These are phyloP conservation scores for Acrocephalus arundinaceus DNA, from an alignment of 2,113 vertebrate genomes.

Conservation along the genomic window DNA sequence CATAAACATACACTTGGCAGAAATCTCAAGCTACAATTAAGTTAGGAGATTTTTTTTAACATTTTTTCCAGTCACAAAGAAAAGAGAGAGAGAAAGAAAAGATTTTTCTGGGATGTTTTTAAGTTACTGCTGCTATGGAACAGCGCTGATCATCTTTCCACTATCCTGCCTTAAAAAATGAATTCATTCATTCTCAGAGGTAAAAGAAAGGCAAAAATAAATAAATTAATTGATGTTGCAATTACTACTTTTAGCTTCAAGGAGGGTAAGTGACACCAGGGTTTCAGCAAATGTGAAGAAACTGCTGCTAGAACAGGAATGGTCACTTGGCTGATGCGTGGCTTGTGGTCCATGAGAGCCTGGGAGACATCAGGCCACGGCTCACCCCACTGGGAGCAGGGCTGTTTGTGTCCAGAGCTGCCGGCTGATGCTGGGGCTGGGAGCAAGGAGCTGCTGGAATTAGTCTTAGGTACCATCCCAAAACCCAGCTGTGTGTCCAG, in stretches of 20 bases:
- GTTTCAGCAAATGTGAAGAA: not conserved
- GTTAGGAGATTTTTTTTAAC: not conserved
- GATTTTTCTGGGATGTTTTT: not conserved
- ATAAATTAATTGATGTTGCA: not conserved
- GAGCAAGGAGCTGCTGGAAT: not conserved
- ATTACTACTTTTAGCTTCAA: not conserved
- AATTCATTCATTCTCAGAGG: not conserved
- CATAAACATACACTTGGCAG: conserved; percentile 52
- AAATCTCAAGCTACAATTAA: not conserved
- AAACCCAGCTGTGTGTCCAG: not conserved
- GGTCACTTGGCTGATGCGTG: not conserved
- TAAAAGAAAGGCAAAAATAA: not conserved
- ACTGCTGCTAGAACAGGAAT: not conserved
- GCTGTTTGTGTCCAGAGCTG: not conserved
- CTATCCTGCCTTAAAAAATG: not conserved
- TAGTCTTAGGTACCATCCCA: not conserved
- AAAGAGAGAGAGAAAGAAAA: not conserved
- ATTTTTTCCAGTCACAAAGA: not conserved
- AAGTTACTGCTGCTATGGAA: not conserved
- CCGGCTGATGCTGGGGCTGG: accelerated
- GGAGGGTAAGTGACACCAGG: not conserved
- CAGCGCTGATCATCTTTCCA: not conserved
- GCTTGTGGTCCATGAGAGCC: not conserved
- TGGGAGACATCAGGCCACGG: not conserved
- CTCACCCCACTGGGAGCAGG: not conserved